Conservation (phyloP, 64 coral and sea anemone genomes). For the Exaiptasia diaphana region DNA sequence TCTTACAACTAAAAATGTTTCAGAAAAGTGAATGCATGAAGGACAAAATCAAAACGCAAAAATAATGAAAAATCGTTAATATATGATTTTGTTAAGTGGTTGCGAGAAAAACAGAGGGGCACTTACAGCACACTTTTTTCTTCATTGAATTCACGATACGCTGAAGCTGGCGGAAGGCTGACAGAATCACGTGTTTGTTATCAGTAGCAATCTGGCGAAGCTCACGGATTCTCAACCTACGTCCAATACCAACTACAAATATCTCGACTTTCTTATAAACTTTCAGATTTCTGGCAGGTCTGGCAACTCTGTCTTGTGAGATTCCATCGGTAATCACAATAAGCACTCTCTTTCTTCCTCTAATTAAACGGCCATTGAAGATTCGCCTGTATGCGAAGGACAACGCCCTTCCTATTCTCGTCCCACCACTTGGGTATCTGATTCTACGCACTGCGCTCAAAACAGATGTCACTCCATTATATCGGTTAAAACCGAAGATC, state of each 20-base stretch:
- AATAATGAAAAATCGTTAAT: too few species aligned
- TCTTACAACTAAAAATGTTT: too few species aligned
- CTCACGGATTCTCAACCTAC: slow-evolving; percentile 3
- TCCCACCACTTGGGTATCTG: slow-evolving; percentile 52
- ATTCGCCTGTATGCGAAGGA: background rate
- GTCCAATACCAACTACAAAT: slow-evolving; percentile 48
- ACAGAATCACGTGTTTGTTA: background rate
- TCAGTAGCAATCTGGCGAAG: slow-evolving; percentile 23
- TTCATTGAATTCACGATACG: background rate
- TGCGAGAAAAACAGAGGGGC: too few species aligned
- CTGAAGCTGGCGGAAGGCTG: slow-evolving; percentile 17
- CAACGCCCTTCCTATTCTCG: slow-evolving; percentile 42
- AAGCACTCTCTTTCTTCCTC: slow-evolving; percentile 19
- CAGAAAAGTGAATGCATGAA: too few species aligned
- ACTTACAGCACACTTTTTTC: background rate
- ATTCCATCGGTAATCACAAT: slow-evolving; percentile 52
- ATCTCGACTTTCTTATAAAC: slow-evolving; percentile 3
- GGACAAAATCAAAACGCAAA: too few species aligned
- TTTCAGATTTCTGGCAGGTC: slow-evolving; percentile 15
- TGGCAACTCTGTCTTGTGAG: slow-evolving; percentile 31
- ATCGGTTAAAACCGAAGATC: slow-evolving; percentile 32
- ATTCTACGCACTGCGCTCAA: slow-evolving; percentile 16
- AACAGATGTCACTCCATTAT: background rate
- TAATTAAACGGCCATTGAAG: background rate
- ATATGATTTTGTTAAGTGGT: too few species aligned